Conservation (phyloP, 1,140 invertebrate species). For the Muscidifurax raptorellus region DNA sequence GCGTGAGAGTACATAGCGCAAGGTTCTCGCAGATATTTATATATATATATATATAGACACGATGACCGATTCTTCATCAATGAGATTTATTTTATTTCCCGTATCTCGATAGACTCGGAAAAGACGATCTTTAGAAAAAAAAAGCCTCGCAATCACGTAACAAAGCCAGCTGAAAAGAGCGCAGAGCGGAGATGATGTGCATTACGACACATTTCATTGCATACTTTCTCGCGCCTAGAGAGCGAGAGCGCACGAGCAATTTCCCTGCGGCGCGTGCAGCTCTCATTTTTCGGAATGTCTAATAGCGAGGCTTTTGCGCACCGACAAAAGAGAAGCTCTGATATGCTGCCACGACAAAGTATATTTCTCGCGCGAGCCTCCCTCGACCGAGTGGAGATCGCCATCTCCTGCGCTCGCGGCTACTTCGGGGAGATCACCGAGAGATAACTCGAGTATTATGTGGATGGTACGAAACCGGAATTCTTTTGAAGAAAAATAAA, state of each 20-base stretch:
- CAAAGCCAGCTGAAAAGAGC: neutral
- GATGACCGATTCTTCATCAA: too few relatives aligned
- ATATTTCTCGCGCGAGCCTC: neutral
- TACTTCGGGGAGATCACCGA: neutral
- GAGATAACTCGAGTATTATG: neutral
- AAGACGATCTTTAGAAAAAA: neutral
- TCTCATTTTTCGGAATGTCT: conserved; percentile 31
- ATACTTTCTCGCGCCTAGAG: conserved; percentile 55
- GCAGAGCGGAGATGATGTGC: conserved; percentile 21
- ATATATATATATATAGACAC: too few relatives aligned
- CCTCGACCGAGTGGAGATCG: neutral
- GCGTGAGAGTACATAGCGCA: too few relatives aligned
- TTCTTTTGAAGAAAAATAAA: neutral
- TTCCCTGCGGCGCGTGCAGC: neutral
- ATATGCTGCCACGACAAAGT: conserved; percentile 3
- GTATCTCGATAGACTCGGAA: too few relatives aligned
- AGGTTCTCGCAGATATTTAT: too few relatives aligned
- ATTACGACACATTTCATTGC: conserved; percentile 59
- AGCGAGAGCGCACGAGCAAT: conserved; percentile 1
- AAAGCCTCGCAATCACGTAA: neutral
- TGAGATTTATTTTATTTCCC: too few relatives aligned
- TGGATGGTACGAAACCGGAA: neutral
- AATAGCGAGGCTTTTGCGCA: neutral
- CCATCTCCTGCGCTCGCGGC: neutral
- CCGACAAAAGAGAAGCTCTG: neutral